These are phyloP conservation scores for Rhopalosiphum padi DNA, from an alignment of 1,140 invertebrate species.

Conservation along the genomic window DNA sequence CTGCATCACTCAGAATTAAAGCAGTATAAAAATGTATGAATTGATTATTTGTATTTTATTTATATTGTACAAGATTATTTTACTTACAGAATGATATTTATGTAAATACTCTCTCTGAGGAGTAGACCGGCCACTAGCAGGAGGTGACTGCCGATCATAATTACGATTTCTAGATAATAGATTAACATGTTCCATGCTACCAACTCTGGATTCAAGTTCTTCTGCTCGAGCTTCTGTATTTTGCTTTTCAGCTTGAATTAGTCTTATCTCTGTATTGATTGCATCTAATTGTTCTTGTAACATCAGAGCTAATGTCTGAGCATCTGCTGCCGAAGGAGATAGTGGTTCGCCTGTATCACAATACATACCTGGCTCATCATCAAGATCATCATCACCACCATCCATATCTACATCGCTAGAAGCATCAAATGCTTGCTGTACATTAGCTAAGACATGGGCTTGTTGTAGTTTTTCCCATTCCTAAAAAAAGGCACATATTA, in stretches of 20 bases:
- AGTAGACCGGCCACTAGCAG: slow-evolving; percentile 80
- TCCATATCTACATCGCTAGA: slow-evolving; percentile 80
- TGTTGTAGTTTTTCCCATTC: slow-evolving; percentile 97
- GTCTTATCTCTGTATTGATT: slow-evolving; percentile 97
- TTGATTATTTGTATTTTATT: neutral
- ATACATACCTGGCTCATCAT: slow-evolving; percentile 75
- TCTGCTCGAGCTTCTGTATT: slow-evolving; percentile 95
- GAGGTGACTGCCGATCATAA: slow-evolving; percentile 77
- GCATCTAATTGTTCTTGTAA: slow-evolving; percentile 99
- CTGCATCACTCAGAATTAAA: too few relatives aligned
- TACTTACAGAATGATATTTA: slow-evolving; percentile 82
- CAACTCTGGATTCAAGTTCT: slow-evolving; percentile 95
- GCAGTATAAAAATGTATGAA: too few relatives aligned
- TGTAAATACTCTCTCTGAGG: slow-evolving; percentile 82
- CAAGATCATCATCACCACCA: slow-evolving; percentile 76
- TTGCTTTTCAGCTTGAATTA: slow-evolving; percentile 99
- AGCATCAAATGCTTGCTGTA: slow-evolving; percentile 87
- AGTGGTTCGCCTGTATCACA: slow-evolving; percentile 70
- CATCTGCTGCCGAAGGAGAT: slow-evolving; percentile 77
- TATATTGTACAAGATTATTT: neutral
- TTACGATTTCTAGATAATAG: slow-evolving; percentile 78
- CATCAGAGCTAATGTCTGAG: slow-evolving; percentile 97
- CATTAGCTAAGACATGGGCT: slow-evolving; percentile 90
- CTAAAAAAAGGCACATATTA: slow-evolving; percentile 60
- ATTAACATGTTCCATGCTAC: slow-evolving; percentile 93